Base-by-base conservation (phyloP, 37 sponge, comb jelly and placozoan genomes). In the Haliclona indistincta region DNA sequence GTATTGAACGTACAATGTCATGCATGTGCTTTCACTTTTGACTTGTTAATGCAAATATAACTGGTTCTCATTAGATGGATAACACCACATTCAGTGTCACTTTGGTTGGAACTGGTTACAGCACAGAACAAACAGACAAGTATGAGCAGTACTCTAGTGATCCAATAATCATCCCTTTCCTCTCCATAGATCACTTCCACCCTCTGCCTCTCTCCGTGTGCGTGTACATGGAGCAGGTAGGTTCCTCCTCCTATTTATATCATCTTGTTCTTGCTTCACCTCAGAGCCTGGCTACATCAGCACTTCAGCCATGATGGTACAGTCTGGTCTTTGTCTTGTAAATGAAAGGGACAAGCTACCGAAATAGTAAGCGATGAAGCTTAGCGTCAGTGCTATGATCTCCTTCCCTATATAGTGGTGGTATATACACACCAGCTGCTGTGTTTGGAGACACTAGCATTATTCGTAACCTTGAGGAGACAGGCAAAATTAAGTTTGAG, bases 211-310 rank as follows among this genome's bases (percentile, higher is more conserved):
- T 47, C 13, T 47, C 49, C 10, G 65, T 42, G 79, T 84, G 20
- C 77, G 65, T 39, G 78, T 84, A 35, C 22, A 42, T 22, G 85
- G 78, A 58, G 58, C 67, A 47, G 85, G 79, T 84, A 45, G 3
- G 67, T n/a, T n/a, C n/a, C n/a, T n/a, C n/a, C n/a, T n/a, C n/a
- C n/a, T n/a, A n/a, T n/a, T n/a, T n/a, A n/a, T n/a, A n/a, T n/a
- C n/a, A 47, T 47, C 10, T 15, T 47, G 15, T 47, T 17, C 15
- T 47, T 15, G 10, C 51, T 47, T 47, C 51, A 47, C n/a, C 28
- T 1, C 42, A 86, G 92, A 91, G 17, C 92, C 92, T 37, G 92
- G 81, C 25, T 92, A 92, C 61, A 39, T 76, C 3, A 81, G 84
- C 35, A 87, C 88, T 29, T 84, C 93, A 35, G 77, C 71, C 56